These are phyloP conservation scores for Centropus bengalensis DNA, from an alignment of 2,113 vertebrate species.

Conservation along the genomic window DNA sequence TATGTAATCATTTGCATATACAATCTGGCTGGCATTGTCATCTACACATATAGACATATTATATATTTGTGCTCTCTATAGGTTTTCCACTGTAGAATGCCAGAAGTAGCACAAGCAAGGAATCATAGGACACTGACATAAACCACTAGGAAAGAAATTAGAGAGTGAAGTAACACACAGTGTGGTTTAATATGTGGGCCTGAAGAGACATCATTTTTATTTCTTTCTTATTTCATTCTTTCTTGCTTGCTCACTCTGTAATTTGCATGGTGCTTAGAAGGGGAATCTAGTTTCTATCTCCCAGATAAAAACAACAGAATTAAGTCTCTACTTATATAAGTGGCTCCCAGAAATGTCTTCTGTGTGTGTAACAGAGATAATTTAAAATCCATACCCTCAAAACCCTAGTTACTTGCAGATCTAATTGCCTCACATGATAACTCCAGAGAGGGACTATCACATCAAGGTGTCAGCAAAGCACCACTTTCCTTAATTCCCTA, in stretches of 20 bases:
- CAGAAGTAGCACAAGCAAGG: not conserved
- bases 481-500: not conserved
- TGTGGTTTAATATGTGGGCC: not conserved
- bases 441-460: not conserved
- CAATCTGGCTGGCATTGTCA: not conserved
- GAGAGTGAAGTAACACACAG: not conserved
- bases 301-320: not conserved
- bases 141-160: not conserved
- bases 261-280: not conserved
- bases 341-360: not conserved
- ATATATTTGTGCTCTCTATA: not conserved
- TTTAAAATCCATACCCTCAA: not conserved
- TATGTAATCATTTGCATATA: not conserved
- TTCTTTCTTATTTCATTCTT: not conserved
- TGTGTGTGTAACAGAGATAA: not conserved
- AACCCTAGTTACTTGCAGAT: not conserved
- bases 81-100: not conserved
- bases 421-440: not conserved
- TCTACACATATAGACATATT: not conserved
- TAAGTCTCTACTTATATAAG: not conserved
- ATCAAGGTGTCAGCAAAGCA: not conserved
- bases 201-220: not conserved
- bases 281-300: not conserved
- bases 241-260: not conserved
- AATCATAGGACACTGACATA: not conserved